phyloP scores from a whole-genome alignment of 2,113 vertebrate genomes.

The Alethe diademata region DNA sequence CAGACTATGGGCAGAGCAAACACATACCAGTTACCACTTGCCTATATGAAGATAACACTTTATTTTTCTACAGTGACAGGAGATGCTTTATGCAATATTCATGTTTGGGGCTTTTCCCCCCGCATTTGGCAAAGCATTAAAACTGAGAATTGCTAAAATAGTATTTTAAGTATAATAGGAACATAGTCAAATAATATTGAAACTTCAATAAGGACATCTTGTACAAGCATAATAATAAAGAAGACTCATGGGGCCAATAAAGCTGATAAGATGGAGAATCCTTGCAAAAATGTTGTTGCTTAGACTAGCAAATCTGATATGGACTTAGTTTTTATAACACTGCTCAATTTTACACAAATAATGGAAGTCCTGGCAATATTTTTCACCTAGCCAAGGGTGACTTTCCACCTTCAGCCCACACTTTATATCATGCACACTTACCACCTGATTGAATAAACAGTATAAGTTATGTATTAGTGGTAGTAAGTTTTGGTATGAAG shows the following conservation, averaged over 20 bases:
- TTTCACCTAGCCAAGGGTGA: background rate
- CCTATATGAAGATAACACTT: background rate
- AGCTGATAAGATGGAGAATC: background rate
- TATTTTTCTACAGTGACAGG: background rate
- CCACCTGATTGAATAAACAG: background rate
- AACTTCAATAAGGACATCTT: background rate
- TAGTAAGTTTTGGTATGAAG: background rate
- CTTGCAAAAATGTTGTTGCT: background rate
- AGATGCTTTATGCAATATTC: background rate
- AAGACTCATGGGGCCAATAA: background rate
- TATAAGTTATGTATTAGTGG: background rate
- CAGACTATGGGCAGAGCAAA: background rate
- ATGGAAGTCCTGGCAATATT: background rate
- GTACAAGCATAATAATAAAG: background rate
- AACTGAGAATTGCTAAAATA: background rate
- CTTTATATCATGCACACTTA: background rate
- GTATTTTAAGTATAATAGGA: background rate
- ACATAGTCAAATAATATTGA: background rate
- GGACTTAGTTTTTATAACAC: background rate
- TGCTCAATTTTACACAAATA: background rate
- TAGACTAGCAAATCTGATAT: background rate
- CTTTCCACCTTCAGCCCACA: background rate
- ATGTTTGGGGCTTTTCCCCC: accelerated
- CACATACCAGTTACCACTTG: background rate
- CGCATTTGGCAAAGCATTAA: background rate